These are phyloP conservation scores for Muntiacus reevesi DNA, from an alignment of 2,113 vertebrate species.

Conservation along the genomic window DNA sequence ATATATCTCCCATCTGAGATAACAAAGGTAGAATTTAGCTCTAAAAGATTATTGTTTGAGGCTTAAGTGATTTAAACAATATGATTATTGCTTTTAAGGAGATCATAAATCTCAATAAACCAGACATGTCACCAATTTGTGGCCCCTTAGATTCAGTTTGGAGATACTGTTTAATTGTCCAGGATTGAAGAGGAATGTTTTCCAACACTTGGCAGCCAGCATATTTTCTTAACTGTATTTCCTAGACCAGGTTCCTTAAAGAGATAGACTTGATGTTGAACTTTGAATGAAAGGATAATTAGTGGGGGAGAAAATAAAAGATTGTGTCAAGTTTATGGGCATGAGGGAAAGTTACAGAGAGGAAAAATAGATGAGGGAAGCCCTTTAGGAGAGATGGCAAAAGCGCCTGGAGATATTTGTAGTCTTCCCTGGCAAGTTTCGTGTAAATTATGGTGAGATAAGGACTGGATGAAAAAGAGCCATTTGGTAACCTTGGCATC, in stretches of 20 bases:
- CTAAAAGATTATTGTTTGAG: not conserved
- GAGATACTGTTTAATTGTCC: conserved; percentile 17
- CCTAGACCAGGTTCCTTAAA: not conserved
- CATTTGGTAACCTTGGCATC: not conserved
- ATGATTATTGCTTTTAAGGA: not conserved
- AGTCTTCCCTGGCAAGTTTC: not conserved
- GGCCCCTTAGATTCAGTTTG: not conserved
- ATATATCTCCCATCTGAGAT: not conserved
- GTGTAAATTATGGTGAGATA: not conserved
- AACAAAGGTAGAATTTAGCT: not conserved
- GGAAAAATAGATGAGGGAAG: not conserved
- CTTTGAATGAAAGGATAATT: conserved; percentile 4
- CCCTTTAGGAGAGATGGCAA: not conserved
- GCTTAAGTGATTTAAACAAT: not conserved
- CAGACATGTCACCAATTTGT: not conserved
- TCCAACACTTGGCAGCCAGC: not conserved
- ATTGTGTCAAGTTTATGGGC: not conserved
- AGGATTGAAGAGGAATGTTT: not conserved
- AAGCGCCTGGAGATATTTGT: not conserved
- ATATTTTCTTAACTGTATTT: conserved; percentile 4
- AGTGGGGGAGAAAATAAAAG: not conserved
- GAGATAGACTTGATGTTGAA: not conserved
- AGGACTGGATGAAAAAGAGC: not conserved
- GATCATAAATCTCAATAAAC: not conserved
- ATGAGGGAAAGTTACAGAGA: not conserved